Base-by-base conservation (phyloP, 2,888 invertebrate species). In the Julus scandinavius region DNA sequence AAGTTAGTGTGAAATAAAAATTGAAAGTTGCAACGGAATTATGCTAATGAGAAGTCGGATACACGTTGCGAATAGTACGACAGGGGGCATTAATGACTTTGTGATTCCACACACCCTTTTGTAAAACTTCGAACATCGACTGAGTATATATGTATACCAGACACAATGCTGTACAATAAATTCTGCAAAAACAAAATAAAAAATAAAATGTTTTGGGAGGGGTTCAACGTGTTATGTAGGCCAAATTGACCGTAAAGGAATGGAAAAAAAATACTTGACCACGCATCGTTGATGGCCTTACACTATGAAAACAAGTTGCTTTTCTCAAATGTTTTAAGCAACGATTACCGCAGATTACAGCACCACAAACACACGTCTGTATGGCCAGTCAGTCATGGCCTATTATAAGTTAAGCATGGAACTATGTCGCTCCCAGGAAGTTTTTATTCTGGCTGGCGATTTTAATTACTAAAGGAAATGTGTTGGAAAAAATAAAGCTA, bases 191-290 rank as follows among this genome's bases (percentile, higher is more conserved):
- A 72, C 29, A 11, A 72, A 72, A 11, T 72, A 72, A 72, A 72
- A 72, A 72, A 72, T 29, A 72, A 20, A 72, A 38, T 80, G 38
- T 80, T 38, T 80, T 15, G 80, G 80, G 38, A 80, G 80, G 80
- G 80, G 80, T 80, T 38, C 80, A 80, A 38, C 38, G 11, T 38
- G 80, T 40, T 80, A 80, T 80, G 80, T 80, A 80, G 80, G 80
- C 80, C 80, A 80, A 80, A 80, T 80, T 80, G 80, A 80, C 80
- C 80, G 80, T 80, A 80, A 80, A 80, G 80, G 38, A 80, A 80
- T 29, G 45, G 41, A 45, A 45, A 45, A 45, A 20, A 72, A 72
- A 72, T 80, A 38, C 38, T 80, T 80, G 80, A 80, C 80, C 80
- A 80, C 80, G 80, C 80, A 80, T 80, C 80, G 38, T 15, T 80